phyloP scores from a whole-genome alignment of 2,113 vertebrate species.

The Labeo catla region DNA sequence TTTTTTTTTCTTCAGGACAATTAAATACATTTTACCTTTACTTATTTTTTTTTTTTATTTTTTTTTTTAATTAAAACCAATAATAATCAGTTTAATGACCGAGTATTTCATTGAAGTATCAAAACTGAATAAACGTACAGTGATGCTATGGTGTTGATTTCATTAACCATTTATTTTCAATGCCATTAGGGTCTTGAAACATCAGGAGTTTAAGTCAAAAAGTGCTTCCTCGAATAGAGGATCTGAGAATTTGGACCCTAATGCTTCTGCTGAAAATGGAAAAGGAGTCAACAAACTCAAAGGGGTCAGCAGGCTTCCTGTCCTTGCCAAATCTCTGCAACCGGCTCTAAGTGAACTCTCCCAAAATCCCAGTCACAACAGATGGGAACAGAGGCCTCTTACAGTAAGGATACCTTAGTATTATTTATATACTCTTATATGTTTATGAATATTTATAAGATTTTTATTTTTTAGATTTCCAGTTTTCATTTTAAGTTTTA shows the following conservation, averaged over 20 bases:
- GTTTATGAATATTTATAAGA: neutral
- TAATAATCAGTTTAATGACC: too few species aligned
- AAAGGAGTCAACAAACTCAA: slow-evolving; percentile 46
- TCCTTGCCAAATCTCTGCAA: slow-evolving; percentile 69
- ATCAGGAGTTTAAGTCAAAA: slow-evolving; percentile 64
- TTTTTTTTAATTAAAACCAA: too few species aligned
- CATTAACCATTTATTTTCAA: neutral
- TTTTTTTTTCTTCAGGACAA: too few species aligned
- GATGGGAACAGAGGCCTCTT: slow-evolving; percentile 73
- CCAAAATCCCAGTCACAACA: slow-evolving; percentile 55
- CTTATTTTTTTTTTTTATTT: too few species aligned
- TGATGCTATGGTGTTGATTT: too few species aligned
- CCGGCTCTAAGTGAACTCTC: slow-evolving; percentile 57
- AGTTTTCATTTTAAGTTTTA: too few species aligned
- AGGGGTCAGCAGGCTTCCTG: slow-evolving; percentile 72
- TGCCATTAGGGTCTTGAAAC: slow-evolving; percentile 51
- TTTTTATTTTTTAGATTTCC: too few species aligned
- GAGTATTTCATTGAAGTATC: too few species aligned
- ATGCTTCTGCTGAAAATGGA: slow-evolving; percentile 19
- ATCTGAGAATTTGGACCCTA: slow-evolving; percentile 72
- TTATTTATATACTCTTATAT: neutral
- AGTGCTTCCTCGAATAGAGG: slow-evolving; percentile 40
- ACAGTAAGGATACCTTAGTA: slow-evolving; percentile 61
- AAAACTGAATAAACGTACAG: too few species aligned
- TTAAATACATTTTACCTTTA: too few species aligned